Evolutionary conservation across 2,888 invertebrate species (phyloP).

Genomic region (Clistopyga incitator): DNA sequence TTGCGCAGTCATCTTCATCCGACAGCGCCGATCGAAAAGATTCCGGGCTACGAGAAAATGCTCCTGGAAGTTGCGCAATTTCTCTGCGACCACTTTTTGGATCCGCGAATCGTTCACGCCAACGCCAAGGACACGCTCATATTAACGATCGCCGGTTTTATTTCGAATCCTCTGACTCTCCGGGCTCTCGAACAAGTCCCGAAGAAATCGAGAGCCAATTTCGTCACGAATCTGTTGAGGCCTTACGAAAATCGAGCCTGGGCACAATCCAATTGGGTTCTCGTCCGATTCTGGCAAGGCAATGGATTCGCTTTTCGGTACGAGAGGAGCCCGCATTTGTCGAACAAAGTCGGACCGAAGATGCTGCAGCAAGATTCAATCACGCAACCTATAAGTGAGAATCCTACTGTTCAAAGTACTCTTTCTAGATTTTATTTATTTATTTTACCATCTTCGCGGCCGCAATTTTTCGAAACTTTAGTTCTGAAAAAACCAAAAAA

Average conservation of each 20-base stretch:
- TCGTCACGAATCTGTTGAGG: slow-evolving; percentile 89
- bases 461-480: no score
- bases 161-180: slow-evolving; percentile 90
- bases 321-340: slow-evolving; percentile 85
- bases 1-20: slow-evolving; percentile 89
- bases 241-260: slow-evolving; percentile 93
- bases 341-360: slow-evolving; percentile 83
- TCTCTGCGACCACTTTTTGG: slow-evolving; percentile 91
- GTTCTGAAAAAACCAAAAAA: no score
- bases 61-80: slow-evolving; percentile 89
- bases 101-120: slow-evolving; percentile 90
- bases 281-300: slow-evolving; percentile 94
- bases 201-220: slow-evolving; percentile 86
- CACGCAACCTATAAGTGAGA: slow-evolving; percentile 83
- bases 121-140: slow-evolving; percentile 91
- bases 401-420: slow-evolving; percentile 14
- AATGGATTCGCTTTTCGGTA: slow-evolving; percentile 92
- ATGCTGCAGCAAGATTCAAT: slow-evolving; percentile 84
- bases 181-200: slow-evolving; percentile 90
- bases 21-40: slow-evolving; percentile 86
- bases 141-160: slow-evolving; percentile 91
- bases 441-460: no score
- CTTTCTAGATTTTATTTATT: no score
- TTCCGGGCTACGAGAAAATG: slow-evolving; percentile 87
- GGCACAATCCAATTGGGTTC: slow-evolving; percentile 94